phyloP scores from a whole-genome alignment of 2,888 invertebrate species.

The Athalia cordata region DNA sequence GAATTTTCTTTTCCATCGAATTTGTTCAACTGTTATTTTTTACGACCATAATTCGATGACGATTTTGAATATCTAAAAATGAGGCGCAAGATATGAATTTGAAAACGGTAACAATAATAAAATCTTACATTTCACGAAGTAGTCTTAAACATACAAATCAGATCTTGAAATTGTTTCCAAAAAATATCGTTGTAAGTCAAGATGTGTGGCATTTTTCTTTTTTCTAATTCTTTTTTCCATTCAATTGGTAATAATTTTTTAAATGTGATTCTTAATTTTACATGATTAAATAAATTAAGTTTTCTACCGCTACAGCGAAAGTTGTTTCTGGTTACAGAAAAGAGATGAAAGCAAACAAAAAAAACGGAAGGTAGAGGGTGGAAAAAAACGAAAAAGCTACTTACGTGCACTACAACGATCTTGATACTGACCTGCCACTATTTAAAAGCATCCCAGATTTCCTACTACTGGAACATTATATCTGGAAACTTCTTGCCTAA shows the following conservation, averaged over 20 bases:
- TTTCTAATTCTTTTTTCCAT: not conserved
- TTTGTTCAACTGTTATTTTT: too few relatives aligned
- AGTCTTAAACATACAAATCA: too few relatives aligned
- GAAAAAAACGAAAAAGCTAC: constrained; percentile 8
- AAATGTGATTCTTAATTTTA: not conserved
- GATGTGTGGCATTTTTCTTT: not conserved
- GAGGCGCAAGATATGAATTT: too few relatives aligned
- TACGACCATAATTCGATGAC: too few relatives aligned
- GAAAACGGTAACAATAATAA: too few relatives aligned
- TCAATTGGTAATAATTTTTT: not conserved
- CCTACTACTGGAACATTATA: constrained; percentile 55
- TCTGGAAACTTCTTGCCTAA: constrained; percentile 46
- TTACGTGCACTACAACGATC: constrained; percentile 29
- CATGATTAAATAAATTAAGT: constrained; percentile 7
- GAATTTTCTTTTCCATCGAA: too few relatives aligned
- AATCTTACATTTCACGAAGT: too few relatives aligned
- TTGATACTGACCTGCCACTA: constrained; percentile 58
- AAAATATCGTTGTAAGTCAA: not conserved
- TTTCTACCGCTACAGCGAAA: not conserved
- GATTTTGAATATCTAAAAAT: too few relatives aligned
- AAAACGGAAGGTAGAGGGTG: too few relatives aligned
- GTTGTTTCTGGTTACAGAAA: constrained; percentile 1
- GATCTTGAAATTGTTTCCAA: not conserved
- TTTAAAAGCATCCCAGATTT: constrained; percentile 59
- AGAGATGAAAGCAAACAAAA: not conserved